These are phyloP conservation scores for Apteryx mantelli DNA, from an alignment of 2,113 vertebrate genomes.

Conservation along the genomic window DNA sequence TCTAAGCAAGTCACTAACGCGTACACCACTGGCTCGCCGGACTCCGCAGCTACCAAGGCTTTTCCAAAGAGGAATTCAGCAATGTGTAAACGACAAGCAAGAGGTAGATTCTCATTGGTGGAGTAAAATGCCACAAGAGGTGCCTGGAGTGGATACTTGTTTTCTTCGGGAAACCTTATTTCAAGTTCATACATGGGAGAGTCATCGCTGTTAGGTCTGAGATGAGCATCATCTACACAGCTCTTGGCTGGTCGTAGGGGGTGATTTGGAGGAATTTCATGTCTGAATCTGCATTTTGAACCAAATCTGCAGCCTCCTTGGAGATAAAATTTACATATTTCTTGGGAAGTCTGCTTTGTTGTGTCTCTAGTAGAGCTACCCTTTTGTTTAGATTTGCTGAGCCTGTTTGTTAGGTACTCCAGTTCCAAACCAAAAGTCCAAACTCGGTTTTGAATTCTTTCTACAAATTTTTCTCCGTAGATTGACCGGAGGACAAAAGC, in stretches of 20 bases:
- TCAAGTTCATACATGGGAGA: slow-evolving; percentile 89
- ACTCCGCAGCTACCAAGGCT: slow-evolving; percentile 83
- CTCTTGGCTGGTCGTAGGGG: slow-evolving; percentile 73
- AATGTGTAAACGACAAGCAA: slow-evolving; percentile 86
- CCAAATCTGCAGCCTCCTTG: slow-evolving; percentile 91
- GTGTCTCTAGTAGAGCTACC: slow-evolving; percentile 10
- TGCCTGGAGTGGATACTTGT: slow-evolving; percentile 91
- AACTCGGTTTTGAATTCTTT: slow-evolving; percentile 89
- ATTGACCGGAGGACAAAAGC: slow-evolving; percentile 91
- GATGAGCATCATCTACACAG: slow-evolving; percentile 80
- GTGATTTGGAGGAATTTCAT: slow-evolving; percentile 81
- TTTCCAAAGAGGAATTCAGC: slow-evolving; percentile 90
- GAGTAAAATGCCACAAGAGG: slow-evolving; percentile 93
- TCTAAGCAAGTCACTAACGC: slow-evolving; percentile 88
- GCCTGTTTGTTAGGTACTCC: slow-evolving; percentile 69
- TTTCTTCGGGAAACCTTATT: slow-evolving; percentile 89
- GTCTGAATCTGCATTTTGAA: slow-evolving; percentile 88
- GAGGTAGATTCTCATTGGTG: slow-evolving; percentile 84
- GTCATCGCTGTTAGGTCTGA: slow-evolving; percentile 44
- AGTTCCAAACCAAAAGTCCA: slow-evolving; percentile 90
- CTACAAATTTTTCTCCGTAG: slow-evolving; percentile 90
- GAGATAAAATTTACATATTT: slow-evolving; percentile 88
- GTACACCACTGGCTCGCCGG: slow-evolving; percentile 87
- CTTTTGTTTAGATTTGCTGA: slow-evolving; percentile 59
- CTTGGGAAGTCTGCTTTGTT: slow-evolving; percentile 43